Evolutionary conservation across 1,140 invertebrate species (phyloP), one percentile per base, ranked within the genome.

Genomic region (Bombus confusus): DNA sequence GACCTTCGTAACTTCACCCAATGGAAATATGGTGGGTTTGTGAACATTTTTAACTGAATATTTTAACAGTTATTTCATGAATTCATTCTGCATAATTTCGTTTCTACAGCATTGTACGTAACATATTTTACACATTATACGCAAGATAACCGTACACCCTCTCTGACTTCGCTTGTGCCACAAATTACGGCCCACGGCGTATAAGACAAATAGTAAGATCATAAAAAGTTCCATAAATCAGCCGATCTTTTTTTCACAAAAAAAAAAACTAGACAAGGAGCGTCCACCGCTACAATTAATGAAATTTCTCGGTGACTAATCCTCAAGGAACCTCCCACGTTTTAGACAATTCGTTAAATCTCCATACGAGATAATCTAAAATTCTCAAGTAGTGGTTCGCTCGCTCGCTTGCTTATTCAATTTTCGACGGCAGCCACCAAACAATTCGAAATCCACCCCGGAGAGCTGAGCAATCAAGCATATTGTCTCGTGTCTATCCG

Each of bases 391-490:
- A 78, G 34, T 41, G 34, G 37, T 37, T 28, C 28, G 41, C 31
- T 37, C n/a, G 25, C 13, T 41, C 12, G 43, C 39, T 75, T 25
- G 39, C 31, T 75, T 39, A 34, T 64, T n/a, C 13, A 82, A 75
- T 64, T 75, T 75, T 52, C 31, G 39, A 47, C 25, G n/a, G 15
- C 39, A 83, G 37, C 37, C 9, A 37, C 39, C 41, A 47, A 74
- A 82, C 71, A 82, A 82, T 68, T 22, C 37, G 28, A 43, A 52
- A 59, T 71, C 52, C 28, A 37, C n/a, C 34, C n/a, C 15, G 12
- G 37, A n/a, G 41, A 80, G 57, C 39, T 28, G 31, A 78, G 52
- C 83, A 79, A 84, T 84, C 83, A 89, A 86, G 77, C 66, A 43
- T 64, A 83, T 83, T 86, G 68, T 73, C 37, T 47, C 43, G 37